These are phyloP conservation scores for Drosophila multiciliata DNA, from an alignment of 2,888 invertebrate species.

Conservation along the genomic window DNA sequence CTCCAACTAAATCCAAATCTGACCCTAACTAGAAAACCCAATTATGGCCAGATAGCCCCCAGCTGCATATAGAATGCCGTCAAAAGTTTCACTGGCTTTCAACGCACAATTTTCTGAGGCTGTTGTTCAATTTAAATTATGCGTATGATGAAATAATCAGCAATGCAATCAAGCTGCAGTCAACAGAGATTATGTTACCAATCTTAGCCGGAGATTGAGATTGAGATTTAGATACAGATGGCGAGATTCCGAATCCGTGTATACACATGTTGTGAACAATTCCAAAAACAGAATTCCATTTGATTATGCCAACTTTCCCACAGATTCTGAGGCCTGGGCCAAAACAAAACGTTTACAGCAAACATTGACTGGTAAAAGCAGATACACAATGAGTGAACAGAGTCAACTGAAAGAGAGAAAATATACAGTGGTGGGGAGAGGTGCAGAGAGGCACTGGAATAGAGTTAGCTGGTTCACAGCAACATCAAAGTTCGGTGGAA, in stretches of 20 bases:
- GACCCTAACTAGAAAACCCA: conserved; percentile 51
- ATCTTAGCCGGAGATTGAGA: conserved; percentile 48
- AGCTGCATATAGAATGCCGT: conserved; percentile 25
- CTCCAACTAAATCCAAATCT: conserved; percentile 15
- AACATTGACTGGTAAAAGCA: conserved; percentile 61
- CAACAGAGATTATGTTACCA: conserved; percentile 64
- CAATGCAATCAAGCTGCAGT: conserved; percentile 71
- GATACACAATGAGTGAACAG: conserved; percentile 27
- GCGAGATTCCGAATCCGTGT: conserved; percentile 52
- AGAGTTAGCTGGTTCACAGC: conserved; percentile 57
- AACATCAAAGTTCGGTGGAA: conserved; percentile 80
- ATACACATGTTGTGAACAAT: conserved; percentile 69
- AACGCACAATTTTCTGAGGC: conserved; percentile 33
- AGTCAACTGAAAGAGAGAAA: conserved; percentile 20
- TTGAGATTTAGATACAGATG: conserved; percentile 43
- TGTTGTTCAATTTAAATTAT: conserved; percentile 73
- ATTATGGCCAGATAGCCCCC: conserved; percentile 50
- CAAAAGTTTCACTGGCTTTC: conserved; percentile 59
- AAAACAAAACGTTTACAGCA: conserved; percentile 74
- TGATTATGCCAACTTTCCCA: conserved; percentile 77
- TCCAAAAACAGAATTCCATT: conserved; percentile 73
- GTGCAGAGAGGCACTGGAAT: conserved; percentile 11
- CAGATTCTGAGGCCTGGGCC: conserved; percentile 65
- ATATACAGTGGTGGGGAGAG: neutral
- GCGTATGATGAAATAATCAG: conserved; percentile 80